Conservation (phyloP, 2,113 vertebrate genomes). For the Phalacrocorax aristotelis region DNA sequence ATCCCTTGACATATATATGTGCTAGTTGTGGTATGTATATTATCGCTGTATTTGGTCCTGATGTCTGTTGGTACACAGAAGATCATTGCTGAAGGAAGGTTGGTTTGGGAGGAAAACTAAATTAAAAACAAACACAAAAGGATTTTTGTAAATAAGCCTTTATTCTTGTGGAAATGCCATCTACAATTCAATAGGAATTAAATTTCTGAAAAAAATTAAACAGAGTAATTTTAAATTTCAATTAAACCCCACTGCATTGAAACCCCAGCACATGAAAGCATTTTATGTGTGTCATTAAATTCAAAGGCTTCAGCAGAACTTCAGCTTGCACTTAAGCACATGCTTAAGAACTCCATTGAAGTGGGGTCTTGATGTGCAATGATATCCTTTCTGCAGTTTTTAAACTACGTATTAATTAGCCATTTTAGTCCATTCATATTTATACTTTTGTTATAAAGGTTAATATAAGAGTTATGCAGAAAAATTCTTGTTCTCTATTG, state of each 20-base stretch:
- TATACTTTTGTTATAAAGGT: background rate
- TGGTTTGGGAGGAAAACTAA: background rate
- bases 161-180: background rate
- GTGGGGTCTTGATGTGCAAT: background rate
- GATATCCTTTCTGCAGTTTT: background rate
- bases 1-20: background rate
- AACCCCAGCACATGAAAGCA: background rate
- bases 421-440: background rate
- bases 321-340: background rate
- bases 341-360: background rate
- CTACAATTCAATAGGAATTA: background rate
- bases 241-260: background rate
- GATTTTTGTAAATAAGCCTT: background rate
- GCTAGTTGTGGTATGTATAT: accelerated
- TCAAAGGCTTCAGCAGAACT: background rate
- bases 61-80: background rate
- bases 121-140: background rate
- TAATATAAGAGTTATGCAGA: background rate
- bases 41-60: background rate
- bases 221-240: background rate
- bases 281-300: background rate
- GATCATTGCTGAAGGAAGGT: background rate
- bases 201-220: background rate
- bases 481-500: background rate
- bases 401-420: background rate